Conservation (phyloP, 2,888 invertebrate genomes). For the Octodonta nipae region DNA sequence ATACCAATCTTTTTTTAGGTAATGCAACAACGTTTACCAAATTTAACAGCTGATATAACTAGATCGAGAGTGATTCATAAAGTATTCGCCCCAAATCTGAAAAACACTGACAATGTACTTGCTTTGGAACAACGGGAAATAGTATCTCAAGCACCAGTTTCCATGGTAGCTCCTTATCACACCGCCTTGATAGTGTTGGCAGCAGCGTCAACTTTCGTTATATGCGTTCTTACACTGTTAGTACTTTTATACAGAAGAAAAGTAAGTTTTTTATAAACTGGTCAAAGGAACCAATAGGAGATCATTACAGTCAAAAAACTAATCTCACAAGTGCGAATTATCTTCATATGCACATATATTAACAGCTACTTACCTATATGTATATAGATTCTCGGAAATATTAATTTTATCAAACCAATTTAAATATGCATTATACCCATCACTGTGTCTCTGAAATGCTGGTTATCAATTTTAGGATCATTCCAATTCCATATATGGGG, state of each 20-base stretch:
- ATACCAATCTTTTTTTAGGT: slow-evolving; percentile 24
- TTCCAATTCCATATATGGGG: too few relatives aligned
- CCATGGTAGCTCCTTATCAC: slow-evolving; percentile 58
- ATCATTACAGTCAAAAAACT: too few relatives aligned
- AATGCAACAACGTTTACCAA: slow-evolving; percentile 38
- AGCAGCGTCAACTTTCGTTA: slow-evolving; percentile 65
- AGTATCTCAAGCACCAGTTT: slow-evolving; percentile 52
- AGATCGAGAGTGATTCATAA: slow-evolving; percentile 50
- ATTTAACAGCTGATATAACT: slow-evolving; percentile 48
- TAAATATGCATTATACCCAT: too few relatives aligned
- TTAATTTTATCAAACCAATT: too few relatives aligned
- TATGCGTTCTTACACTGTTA: slow-evolving; percentile 61
- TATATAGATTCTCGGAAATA: too few relatives aligned
- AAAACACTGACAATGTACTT: slow-evolving; percentile 25
- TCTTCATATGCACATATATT: too few relatives aligned
- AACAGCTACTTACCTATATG: too few relatives aligned
- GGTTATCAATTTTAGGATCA: too few relatives aligned
- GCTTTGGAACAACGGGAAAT: slow-evolving; percentile 53
- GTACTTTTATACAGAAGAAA: slow-evolving; percentile 60
- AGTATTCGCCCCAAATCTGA: slow-evolving; percentile 30
- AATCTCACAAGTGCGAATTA: neutral
- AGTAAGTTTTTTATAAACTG: too few relatives aligned
- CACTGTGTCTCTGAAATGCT: too few relatives aligned
- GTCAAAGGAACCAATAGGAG: too few relatives aligned
- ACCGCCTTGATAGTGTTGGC: slow-evolving; percentile 64